Evolutionary conservation across 2,113 vertebrate genomes (phyloP).

Genomic region (Oncorhynchus mykiss): DNA sequence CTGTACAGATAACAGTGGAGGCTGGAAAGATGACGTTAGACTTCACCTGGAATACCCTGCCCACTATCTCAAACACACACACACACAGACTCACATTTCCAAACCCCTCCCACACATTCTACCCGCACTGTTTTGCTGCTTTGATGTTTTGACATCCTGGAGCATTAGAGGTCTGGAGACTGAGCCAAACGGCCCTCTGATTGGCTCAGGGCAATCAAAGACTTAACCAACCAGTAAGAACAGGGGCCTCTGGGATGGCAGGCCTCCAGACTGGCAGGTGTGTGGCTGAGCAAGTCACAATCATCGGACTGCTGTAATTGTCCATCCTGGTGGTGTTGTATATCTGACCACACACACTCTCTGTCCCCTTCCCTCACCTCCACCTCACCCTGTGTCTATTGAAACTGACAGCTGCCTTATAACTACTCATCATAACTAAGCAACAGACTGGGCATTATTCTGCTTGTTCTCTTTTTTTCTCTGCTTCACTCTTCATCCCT

Average conservation of each 20-base stretch:
- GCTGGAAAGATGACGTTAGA: conserved; percentile 10
- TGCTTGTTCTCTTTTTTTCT: conserved; percentile 11
- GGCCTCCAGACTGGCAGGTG: neutral
- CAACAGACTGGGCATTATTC: conserved; percentile 43
- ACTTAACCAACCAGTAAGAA: too few species aligned
- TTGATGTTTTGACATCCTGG: conserved; percentile 20
- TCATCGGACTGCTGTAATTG: conserved; percentile 45
- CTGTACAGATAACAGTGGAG: conserved; percentile 18
- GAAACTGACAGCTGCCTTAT: conserved; percentile 77
- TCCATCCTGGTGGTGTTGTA: neutral
- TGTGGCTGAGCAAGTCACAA: conserved; percentile 50
- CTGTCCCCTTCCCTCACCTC: neutral
- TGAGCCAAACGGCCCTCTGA: conserved; percentile 20
- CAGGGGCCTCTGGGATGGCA: neutral
- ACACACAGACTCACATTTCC: conserved; percentile 16
- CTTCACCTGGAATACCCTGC: neutral
- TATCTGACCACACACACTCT: conserved; percentile 20
- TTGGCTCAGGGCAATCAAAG: conserved; percentile 15
- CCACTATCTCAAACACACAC: neutral
- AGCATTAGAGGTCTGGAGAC: neutral
- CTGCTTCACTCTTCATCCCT: conserved; percentile 9
- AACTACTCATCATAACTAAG: conserved; percentile 59
- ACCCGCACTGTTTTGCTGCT: too few species aligned
- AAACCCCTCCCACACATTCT: conserved; percentile 10
- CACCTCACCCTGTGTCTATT: conserved; percentile 51